A percentile compares a stretch with the other conserved stretches of the same genome.
These are phyloP conservation scores for Monarcha castaneiventris DNA, from an alignment of 2,113 vertebrate species.

Conservation along the genomic window DNA sequence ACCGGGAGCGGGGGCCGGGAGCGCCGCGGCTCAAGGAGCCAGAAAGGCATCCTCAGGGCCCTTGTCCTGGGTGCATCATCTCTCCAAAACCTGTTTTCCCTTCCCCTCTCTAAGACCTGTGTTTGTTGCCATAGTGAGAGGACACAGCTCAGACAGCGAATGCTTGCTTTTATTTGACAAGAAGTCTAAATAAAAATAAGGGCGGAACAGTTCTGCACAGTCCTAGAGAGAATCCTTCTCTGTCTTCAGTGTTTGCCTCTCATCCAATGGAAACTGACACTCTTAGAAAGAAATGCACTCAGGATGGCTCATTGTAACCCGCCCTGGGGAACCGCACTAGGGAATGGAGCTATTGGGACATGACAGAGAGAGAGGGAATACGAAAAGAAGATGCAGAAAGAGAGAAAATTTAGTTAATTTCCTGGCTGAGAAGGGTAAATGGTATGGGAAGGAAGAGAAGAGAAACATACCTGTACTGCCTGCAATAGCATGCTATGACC, in stretches of 20 bases:
- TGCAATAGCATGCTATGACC: accelerated
- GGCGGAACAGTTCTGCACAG: background rate
- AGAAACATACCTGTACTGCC: background rate
- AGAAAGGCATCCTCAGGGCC: accelerated
- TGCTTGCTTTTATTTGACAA: background rate
- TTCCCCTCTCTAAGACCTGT: background rate
- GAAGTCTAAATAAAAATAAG: background rate
- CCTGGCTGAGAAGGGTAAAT: background rate
- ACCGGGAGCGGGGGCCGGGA: background rate
- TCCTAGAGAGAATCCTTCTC: background rate
- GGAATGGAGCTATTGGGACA: background rate
- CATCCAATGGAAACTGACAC: background rate
- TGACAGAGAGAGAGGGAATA: background rate
- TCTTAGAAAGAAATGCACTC: background rate
- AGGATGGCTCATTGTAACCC: background rate
- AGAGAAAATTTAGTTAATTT: background rate
- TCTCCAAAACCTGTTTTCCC: background rate
- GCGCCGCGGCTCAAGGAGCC: accelerated
- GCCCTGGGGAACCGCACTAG: background rate
- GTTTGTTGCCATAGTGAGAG: constrained; percentile 19
- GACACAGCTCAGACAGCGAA: background rate
- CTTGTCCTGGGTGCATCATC: accelerated
- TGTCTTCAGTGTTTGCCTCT: background rate
- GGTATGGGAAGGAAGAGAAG: background rate
- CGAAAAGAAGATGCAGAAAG: background rate